Evolutionary conservation across 2,113 vertebrate species (phyloP).

Genomic region (Sakesphorus luctuosus): DNA sequence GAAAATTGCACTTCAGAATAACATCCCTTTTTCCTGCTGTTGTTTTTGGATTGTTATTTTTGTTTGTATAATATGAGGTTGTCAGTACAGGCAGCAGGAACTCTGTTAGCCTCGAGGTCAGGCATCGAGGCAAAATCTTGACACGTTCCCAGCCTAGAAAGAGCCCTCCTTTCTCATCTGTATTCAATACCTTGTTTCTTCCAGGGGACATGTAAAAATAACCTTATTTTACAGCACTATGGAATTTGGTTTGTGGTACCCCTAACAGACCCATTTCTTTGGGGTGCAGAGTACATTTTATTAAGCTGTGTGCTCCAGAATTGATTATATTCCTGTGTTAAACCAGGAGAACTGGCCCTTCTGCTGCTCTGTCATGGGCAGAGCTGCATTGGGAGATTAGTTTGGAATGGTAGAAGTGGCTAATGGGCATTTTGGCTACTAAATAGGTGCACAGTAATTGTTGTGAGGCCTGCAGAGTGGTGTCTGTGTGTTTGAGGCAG

Average conservation of each 20-base stretch:
- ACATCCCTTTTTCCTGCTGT: not conserved
- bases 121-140: constrained; percentile 25
- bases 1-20: not conserved
- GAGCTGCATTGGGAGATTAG: not conserved
- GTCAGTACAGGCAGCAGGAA: not conserved
- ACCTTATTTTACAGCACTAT: not conserved
- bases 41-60: not conserved
- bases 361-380: not conserved
- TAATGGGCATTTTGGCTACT: not conserved
- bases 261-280: not conserved
- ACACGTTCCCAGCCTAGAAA: constrained; percentile 30
- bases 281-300: not conserved
- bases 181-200: constrained; percentile 49
- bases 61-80: not conserved
- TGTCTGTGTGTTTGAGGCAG: not conserved
- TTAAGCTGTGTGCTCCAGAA: not conserved
- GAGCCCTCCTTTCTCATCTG: constrained; percentile 20
- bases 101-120: constrained; percentile 50
- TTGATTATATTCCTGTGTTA: not conserved
- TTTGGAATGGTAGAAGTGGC: not conserved
- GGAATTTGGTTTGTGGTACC: not conserved
- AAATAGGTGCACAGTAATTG: not conserved
- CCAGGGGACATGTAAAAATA: not conserved
- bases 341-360: not conserved
- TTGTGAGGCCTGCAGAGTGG: not conserved